Evolutionary conservation across 2,113 vertebrate species (phyloP).

Genomic region (Carollia perspicillata): DNA sequence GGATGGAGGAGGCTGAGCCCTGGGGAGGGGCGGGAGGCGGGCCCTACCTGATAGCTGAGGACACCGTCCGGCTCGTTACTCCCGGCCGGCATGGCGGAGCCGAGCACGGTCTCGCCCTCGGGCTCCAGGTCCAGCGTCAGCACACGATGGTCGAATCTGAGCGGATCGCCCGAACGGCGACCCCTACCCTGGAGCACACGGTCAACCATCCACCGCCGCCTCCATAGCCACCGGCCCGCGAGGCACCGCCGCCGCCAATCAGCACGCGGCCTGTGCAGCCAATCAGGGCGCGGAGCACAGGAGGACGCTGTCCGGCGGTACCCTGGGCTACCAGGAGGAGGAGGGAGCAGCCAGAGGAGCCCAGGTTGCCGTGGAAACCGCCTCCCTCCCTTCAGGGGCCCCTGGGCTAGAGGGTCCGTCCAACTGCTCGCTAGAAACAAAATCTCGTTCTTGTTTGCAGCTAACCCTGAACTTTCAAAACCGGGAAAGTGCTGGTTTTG

Average conservation of each 20-base stretch:
- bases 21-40: slow-evolving; percentile 68
- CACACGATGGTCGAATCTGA: neutral
- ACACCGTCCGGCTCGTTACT: slow-evolving; percentile 85
- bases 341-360: neutral
- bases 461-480: slow-evolving; percentile 38
- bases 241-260: slow-evolving; percentile 66
- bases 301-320: slow-evolving; percentile 72
- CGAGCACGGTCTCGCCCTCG: neutral
- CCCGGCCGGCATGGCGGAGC: slow-evolving; percentile 81
- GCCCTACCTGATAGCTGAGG: slow-evolving; percentile 90
- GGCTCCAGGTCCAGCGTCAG: slow-evolving; percentile 7
- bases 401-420: slow-evolving; percentile 44
- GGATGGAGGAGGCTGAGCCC: slow-evolving; percentile 46
- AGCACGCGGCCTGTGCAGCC: slow-evolving; percentile 52
- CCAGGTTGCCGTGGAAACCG: slow-evolving; percentile 68
- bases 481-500: neutral
- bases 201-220: slow-evolving; percentile 67
- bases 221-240: slow-evolving; percentile 63
- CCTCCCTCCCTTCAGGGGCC: slow-evolving; percentile 60
- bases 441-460: neutral
- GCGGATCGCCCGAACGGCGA: neutral
- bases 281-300: slow-evolving; percentile 64
- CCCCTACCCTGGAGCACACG: slow-evolving; percentile 44
- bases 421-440: slow-evolving; percentile 41
- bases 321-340: slow-evolving; percentile 52